Conservation (phyloP, 2,113 vertebrate genomes). For the Centropus bengalensis region DNA sequence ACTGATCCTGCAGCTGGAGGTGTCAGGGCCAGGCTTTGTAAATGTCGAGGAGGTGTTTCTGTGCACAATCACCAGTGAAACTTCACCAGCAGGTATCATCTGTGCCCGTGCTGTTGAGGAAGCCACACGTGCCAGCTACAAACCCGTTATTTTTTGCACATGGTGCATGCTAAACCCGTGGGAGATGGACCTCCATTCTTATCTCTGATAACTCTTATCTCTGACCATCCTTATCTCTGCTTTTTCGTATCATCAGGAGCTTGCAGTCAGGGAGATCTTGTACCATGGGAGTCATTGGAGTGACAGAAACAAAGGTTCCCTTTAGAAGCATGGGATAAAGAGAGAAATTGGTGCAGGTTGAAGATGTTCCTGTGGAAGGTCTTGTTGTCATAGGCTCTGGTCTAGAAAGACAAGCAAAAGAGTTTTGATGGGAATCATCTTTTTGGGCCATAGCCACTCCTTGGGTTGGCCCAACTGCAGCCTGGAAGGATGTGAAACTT, state of each 20-base stretch:
- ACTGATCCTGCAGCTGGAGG: neutral
- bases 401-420: neutral
- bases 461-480: neutral
- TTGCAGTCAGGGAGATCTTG: neutral
- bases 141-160: neutral
- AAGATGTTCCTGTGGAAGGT: neutral
- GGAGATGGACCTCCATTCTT: neutral
- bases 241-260: neutral
- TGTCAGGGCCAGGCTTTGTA: neutral
- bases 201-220: neutral
- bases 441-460: neutral
- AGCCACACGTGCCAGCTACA: neutral
- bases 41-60: neutral
- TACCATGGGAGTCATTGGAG: neutral
- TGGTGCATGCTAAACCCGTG: neutral
- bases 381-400: neutral
- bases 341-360: neutral
- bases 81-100: neutral
- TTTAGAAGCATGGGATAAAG: neutral
- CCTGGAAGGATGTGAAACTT: accelerated
- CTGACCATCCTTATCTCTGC: neutral
- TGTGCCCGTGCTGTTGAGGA: accelerated
- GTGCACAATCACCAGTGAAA: accelerated
- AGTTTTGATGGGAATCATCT: accelerated
- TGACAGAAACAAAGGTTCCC: neutral